Evolutionary conservation across 2,113 vertebrate genomes (phyloP).

Genomic region (Ciconia stormi): DNA sequence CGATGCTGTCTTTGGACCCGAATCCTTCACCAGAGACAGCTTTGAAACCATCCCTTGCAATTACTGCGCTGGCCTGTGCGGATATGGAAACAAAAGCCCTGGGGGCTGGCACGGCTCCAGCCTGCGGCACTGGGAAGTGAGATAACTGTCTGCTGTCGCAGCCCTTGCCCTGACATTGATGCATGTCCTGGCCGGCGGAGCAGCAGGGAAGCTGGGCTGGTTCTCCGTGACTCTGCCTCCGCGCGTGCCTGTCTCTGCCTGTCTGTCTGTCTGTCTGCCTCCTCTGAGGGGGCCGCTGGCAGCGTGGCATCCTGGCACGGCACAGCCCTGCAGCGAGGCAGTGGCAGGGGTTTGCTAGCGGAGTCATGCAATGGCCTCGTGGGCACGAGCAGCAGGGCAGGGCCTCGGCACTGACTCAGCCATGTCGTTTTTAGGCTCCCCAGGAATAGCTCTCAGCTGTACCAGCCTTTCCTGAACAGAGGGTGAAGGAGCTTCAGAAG

Average conservation of each 20-base stretch:
- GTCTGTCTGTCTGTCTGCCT: not conserved
- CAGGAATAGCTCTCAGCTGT: conserved; percentile 43
- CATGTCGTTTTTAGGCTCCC: not conserved
- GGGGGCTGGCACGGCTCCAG: not conserved
- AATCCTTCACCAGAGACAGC: not conserved
- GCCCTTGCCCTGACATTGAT: not conserved
- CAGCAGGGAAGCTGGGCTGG: not conserved
- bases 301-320: accelerated
- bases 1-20: accelerated
- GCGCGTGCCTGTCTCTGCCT: not conserved
- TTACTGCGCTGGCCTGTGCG: not conserved
- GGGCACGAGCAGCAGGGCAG: not conserved
- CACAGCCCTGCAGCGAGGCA: not conserved
- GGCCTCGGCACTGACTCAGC: not conserved
- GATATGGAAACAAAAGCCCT: not conserved
- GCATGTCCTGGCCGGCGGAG: not conserved
- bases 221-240: not conserved
- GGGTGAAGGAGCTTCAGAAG: not conserved
- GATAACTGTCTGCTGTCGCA: not conserved
- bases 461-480: not conserved
- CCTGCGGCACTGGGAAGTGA: not conserved
- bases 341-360: not conserved
- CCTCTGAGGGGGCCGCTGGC: not conserved
- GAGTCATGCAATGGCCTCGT: accelerated
- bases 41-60: not conserved